Evolutionary conservation across 1,140 invertebrate species (phyloP).

Genomic region (Drosophila erecta): DNA sequence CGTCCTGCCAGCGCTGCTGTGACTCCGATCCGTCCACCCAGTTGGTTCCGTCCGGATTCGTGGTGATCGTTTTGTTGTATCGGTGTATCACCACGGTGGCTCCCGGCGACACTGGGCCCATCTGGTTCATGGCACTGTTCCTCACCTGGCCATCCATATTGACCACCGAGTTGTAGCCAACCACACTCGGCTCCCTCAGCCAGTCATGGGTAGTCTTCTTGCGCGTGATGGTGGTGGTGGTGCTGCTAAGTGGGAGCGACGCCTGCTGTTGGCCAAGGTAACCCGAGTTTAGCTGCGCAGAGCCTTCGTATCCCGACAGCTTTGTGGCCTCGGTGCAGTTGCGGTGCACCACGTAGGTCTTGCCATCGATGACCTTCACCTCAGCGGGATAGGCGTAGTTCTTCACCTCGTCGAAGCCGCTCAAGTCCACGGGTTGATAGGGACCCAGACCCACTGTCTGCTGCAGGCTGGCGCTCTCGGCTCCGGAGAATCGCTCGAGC

Average conservation of each 20-base stretch:
- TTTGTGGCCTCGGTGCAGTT: conserved; percentile 77
- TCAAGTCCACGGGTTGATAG: conserved; percentile 65
- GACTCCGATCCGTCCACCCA: conserved; percentile 64
- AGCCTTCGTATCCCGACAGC: conserved; percentile 37
- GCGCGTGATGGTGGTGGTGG: conserved; percentile 39
- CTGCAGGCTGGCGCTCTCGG: conserved; percentile 29
- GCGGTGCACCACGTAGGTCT: conserved; percentile 77
- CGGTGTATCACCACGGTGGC: conserved; percentile 45
- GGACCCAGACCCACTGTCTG: conserved; percentile 51
- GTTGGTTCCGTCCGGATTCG: conserved; percentile 61
- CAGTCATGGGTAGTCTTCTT: conserved; percentile 68
- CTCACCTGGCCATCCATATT: conserved; percentile 31
- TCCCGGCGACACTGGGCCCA: conserved; percentile 6
- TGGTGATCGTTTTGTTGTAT: conserved; percentile 70
- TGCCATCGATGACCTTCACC: conserved; percentile 76
- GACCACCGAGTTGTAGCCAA: conserved; percentile 67
- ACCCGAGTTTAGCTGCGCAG: conserved; percentile 17
- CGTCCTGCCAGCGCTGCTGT: conserved; percentile 71
- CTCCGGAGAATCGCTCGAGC: conserved; percentile 39
- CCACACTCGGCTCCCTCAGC: conserved; percentile 64
- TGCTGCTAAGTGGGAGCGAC: conserved; percentile 16
- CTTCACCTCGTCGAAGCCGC: conserved; percentile 72
- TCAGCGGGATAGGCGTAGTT: conserved; percentile 78
- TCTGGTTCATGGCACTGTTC: conserved; percentile 13
- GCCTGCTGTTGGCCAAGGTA: conserved; percentile 23